phyloP scores from a whole-genome alignment of 2,888 invertebrate species.

The Gisinianus flammeolus region DNA sequence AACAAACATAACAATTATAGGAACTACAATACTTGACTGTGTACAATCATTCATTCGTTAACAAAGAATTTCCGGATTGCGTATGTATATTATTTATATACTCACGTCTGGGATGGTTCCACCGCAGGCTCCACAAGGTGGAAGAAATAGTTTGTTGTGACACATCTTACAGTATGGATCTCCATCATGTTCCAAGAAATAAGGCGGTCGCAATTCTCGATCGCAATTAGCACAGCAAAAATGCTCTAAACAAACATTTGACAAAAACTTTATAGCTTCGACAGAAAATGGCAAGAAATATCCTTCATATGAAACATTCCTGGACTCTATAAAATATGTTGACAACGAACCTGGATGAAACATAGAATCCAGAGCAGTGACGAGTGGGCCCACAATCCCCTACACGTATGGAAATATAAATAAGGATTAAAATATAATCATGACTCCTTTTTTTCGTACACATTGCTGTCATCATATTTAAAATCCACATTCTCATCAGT shows the following conservation, averaged over 20 bases:
- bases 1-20: background rate
- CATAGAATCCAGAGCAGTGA: slow-evolving; percentile 27
- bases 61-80: background rate
- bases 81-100: background rate
- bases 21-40: background rate
- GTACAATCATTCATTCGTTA: background rate
- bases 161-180: slow-evolving; percentile 36
- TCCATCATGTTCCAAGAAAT: slow-evolving; percentile 41
- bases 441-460: too few species aligned
- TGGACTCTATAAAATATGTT: background rate
- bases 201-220: slow-evolving; percentile 35
- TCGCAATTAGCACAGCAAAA: slow-evolving; percentile 44
- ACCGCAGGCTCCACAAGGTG: slow-evolving; percentile 39
- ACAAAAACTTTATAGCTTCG: too few species aligned
- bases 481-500: too few species aligned
- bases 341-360: slow-evolving; percentile 39
- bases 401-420: too few species aligned
- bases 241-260: slow-evolving; percentile 1
- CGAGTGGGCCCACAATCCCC: slow-evolving; percentile 56
- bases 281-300: background rate
- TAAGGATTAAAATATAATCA: too few species aligned
- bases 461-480: too few species aligned
- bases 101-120: slow-evolving; percentile 34
- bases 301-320: background rate
- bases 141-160: slow-evolving; percentile 29